Conservation (phyloP, 2,797 vertebrate genomes). For the Falco rusticolus region DNA sequence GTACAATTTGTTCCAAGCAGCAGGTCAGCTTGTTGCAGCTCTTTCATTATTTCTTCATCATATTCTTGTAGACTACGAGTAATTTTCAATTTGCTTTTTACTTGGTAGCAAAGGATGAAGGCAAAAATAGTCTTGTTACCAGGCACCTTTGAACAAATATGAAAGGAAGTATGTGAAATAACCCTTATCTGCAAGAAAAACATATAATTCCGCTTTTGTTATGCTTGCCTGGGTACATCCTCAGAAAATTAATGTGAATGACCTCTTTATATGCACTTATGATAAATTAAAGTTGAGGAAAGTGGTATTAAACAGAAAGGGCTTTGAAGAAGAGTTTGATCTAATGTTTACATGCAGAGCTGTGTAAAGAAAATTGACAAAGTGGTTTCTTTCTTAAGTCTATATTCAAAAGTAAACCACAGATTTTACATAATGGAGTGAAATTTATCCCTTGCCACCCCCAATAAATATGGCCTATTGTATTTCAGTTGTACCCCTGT, state of each 20-base stretch:
- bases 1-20: slow-evolving; percentile 1
- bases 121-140: background rate
- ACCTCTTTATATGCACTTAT: background rate
- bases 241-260: background rate
- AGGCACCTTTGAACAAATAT: background rate
- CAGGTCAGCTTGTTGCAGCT: background rate
- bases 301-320: background rate
- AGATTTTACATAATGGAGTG: background rate
- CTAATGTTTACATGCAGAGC: background rate
- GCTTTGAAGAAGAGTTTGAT: background rate
- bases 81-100: slow-evolving; percentile 24
- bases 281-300: background rate
- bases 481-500: background rate
- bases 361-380: background rate
- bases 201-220: background rate
- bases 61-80: slow-evolving; percentile 39
- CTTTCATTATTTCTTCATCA: background rate
- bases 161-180: background rate
- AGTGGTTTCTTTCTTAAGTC: background rate
- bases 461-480: background rate
- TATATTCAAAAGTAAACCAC: background rate
- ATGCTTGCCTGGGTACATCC: background rate
- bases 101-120: background rate
- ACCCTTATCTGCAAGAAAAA: background rate
- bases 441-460: background rate